phyloP scores from a whole-genome alignment of 1,140 invertebrate genomes.

The Latrodectus geometricus region DNA sequence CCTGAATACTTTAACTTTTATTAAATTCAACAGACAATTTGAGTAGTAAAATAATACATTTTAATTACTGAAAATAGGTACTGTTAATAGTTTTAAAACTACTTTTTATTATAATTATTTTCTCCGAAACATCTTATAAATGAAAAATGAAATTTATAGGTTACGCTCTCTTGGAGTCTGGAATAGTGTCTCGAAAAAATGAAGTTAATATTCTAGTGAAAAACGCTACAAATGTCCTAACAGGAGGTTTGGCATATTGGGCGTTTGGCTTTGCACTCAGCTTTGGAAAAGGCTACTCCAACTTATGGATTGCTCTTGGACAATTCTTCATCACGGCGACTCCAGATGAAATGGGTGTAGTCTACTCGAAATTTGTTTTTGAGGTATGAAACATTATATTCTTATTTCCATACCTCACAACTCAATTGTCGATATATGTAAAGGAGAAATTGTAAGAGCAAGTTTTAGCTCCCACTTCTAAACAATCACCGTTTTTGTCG shows the following conservation, averaged over 20 bases:
- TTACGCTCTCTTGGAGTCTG: constrained; percentile 68
- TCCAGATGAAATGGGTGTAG: constrained; percentile 66
- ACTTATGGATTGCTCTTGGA: constrained; percentile 65
- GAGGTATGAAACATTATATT: constrained; percentile 62
- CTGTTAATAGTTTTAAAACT: no score
- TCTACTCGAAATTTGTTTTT: constrained; percentile 68
- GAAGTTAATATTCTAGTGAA: constrained; percentile 70
- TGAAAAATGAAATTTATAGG: constrained; percentile 58
- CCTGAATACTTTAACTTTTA: no score
- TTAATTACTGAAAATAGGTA: no score
- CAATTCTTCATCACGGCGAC: constrained; percentile 66
- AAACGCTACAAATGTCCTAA: constrained; percentile 68
- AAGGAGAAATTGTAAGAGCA: not conserved
- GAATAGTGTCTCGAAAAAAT: constrained; percentile 68
- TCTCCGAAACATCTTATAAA: no score
- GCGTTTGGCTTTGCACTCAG: constrained; percentile 67
- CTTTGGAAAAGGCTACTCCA: constrained; percentile 65
- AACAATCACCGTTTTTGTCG: no score
- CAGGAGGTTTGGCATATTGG: constrained; percentile 68
- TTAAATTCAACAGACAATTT: not conserved
- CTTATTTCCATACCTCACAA: not conserved
- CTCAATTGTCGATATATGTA: not conserved
- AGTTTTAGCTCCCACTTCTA: not conserved
- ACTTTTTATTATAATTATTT: no score
- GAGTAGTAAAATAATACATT: not conserved